These are phyloP conservation scores for Rhimphoctona megacephalus DNA, from an alignment of 2,888 invertebrate species.

Conservation along the genomic window DNA sequence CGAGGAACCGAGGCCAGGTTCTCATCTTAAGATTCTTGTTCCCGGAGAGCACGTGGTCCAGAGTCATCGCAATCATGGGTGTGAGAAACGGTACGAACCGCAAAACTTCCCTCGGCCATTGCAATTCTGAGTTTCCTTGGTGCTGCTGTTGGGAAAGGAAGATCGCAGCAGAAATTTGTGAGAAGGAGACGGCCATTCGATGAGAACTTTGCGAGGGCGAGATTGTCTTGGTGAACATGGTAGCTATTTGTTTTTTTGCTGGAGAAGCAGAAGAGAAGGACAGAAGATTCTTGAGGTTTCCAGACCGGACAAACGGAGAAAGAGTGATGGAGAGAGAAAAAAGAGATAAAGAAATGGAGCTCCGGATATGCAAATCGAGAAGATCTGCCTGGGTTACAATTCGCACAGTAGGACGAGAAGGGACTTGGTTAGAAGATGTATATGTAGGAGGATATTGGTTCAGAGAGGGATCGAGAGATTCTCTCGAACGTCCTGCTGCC, in stretches of 20 bases:
- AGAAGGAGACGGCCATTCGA: slow-evolving; percentile 50
- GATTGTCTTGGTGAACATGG: slow-evolving; percentile 63
- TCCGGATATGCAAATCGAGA: slow-evolving; percentile 66
- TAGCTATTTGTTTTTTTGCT: slow-evolving; percentile 16
- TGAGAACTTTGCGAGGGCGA: slow-evolving; percentile 65
- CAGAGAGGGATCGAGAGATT: slow-evolving; percentile 61
- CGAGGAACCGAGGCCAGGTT: not conserved
- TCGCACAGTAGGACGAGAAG: slow-evolving; percentile 61
- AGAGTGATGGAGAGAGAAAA: slow-evolving; percentile 13
- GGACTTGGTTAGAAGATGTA: slow-evolving; percentile 62
- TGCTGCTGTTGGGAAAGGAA: slow-evolving; percentile 13
- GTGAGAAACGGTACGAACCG: slow-evolving; percentile 55
- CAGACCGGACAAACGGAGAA: slow-evolving; percentile 16
- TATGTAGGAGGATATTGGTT: slow-evolving; percentile 69
- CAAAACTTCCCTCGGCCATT: slow-evolving; percentile 22
- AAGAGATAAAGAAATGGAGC: slow-evolving; percentile 27
- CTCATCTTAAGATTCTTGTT: not conserved
- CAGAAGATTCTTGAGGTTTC: slow-evolving; percentile 36
- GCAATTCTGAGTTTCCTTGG: slow-evolving; percentile 52
- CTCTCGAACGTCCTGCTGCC: slow-evolving; percentile 71
- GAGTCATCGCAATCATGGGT: slow-evolving; percentile 42
- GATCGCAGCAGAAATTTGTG: slow-evolving; percentile 13
- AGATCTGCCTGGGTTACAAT: slow-evolving; percentile 72
- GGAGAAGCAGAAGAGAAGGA: not conserved
- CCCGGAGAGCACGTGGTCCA: slow-evolving; percentile 21